A percentile compares a stretch with the other conserved stretches of the same genome.
phyloP scores from a whole-genome alignment of 1,140 invertebrate genomes.

The Papilio helenus region DNA sequence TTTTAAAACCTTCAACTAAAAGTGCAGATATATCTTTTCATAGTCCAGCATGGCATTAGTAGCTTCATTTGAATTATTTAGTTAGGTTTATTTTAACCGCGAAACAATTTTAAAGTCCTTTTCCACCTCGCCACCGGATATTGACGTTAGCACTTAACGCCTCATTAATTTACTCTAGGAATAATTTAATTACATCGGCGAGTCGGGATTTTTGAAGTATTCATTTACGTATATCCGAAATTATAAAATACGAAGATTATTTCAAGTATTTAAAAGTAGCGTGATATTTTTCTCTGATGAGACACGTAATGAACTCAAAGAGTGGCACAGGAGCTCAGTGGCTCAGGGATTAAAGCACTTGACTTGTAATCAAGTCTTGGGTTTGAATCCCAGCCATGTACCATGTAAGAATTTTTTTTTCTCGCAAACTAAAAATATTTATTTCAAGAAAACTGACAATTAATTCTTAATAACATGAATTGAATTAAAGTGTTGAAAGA shows the following conservation, averaged over 20 bases:
- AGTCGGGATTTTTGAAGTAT: conserved; percentile 45
- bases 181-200: conserved; percentile 53
- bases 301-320: no score
- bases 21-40: neutral
- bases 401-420: no score
- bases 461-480: no score
- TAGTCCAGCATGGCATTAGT: neutral
- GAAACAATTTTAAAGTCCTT: conserved; percentile 46
- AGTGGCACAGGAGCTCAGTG: no score
- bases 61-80: neutral
- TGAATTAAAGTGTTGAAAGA: no score
- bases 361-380: no score
- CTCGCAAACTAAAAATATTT: no score
- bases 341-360: no score
- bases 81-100: neutral
- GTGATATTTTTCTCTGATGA: neutral
- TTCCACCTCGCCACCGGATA: conserved; percentile 48
- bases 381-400: no score
- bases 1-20: neutral
- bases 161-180: conserved; percentile 52
- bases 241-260: neutral
- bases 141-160: conserved; percentile 58
- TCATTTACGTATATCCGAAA: neutral
- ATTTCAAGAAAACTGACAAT: no score
- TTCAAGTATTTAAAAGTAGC: neutral